Base-by-base conservation (phyloP, 1,140 invertebrate genomes). In the Nomia melanderi region DNA sequence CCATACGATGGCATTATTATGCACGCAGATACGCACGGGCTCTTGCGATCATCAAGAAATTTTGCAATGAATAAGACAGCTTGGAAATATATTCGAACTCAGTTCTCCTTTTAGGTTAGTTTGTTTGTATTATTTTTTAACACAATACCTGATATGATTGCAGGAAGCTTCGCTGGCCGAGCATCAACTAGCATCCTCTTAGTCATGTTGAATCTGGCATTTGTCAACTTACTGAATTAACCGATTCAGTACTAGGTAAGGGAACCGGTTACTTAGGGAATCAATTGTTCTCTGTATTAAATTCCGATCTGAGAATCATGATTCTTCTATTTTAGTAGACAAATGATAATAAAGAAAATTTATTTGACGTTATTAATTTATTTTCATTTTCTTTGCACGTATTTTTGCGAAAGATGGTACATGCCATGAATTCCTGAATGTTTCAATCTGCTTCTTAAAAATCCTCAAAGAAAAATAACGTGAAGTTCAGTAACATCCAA, bases 151-250 rank as follows among this genome's bases (percentile, higher is more conserved):
- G 17, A 20, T 76, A n/a, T 76, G 65, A 12, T 76, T 60, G 41
- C 73, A 76, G 73, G 73, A n/a, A 76, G 67, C 20, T 69, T 69
- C 41, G 29, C 73, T 47, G 41, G 25, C 50, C 54, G 20, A 69
- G 47, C 57, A 54, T 50, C 73, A 53, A 76, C 39, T 69, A 76
- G 60, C n/a, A 20, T 69, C 31, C 29, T 69, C 12, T 33, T 76
- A 47, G 17, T 76, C 29, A 12, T 41, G 23, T 39, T 69, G 17
- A 39, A 76, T 60, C 39, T 59, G 41, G 50, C 20, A 60, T 12
- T 76, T 20, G n/a, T 76, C 65, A 47, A 59, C 54, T 39, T 59
- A 8, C 27, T 76, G 23, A 69, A 59, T 47, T 76, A 44, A 69
- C 54, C 39, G 29, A 29, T 20, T 57, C 17, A 60, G 41, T 20